Percentiles rank a stretch among this genome's conserved stretches.
Evolutionary conservation across 2,888 invertebrate species (phyloP).

Genomic region (Tachina fera): DNA sequence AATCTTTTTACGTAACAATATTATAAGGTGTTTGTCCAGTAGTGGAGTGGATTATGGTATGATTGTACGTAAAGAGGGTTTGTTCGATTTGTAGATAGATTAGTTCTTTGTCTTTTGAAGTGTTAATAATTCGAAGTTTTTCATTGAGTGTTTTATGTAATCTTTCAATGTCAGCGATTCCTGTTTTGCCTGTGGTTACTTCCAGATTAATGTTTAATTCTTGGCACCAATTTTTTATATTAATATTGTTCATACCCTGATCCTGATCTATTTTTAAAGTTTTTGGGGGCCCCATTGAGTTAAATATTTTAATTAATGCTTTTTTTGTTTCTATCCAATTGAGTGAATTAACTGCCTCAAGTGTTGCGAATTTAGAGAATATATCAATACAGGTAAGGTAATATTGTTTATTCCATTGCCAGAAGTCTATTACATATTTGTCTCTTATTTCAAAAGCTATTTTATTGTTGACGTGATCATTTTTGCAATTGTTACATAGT

Average conservation of each 20-base stretch:
- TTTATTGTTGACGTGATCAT: conserved; percentile 60
- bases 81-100: conserved; percentile 29
- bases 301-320: conserved; percentile 60
- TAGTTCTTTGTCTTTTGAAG: conserved; percentile 33
- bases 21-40: conserved; percentile 42
- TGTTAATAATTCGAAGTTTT: conserved; percentile 36
- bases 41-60: conserved; percentile 23
- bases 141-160: conserved; percentile 44
- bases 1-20: too few relatives aligned
- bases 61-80: conserved; percentile 36
- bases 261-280: too few relatives aligned
- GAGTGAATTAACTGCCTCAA: neutral
- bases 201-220: too few relatives aligned
- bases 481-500: conserved; percentile 62
- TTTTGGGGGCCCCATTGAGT: conserved; percentile 52
- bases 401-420: conserved; percentile 62
- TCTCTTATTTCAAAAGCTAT: conserved; percentile 55
- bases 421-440: conserved; percentile 59
- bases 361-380: neutral
- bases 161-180: conserved; percentile 60
- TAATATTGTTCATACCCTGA: too few relatives aligned
- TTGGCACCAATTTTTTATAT: too few relatives aligned
- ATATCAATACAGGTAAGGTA: neutral
- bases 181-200: conserved; percentile 61
- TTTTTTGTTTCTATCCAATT: conserved; percentile 58